A percentile compares a stretch with the other conserved stretches of the same genome.
These are phyloP conservation scores for Lampris incognitus DNA, from an alignment of 2,113 vertebrate species.

Conservation along the genomic window DNA sequence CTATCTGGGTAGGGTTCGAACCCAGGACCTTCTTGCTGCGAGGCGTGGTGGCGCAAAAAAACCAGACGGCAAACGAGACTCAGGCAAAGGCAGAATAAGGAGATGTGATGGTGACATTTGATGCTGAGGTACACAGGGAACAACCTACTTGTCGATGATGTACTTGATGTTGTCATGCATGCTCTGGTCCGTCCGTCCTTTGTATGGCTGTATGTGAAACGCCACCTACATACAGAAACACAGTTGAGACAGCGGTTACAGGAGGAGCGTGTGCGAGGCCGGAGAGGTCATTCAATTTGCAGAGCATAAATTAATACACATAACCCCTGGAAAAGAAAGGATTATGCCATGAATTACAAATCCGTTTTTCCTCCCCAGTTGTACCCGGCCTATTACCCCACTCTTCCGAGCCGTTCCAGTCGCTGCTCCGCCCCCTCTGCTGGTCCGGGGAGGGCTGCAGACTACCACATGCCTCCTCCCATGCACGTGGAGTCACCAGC, in stretches of 20 bases:
- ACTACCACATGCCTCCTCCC: no score
- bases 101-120: background rate
- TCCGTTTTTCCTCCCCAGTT: no score
- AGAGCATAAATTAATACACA: background rate
- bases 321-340: constrained; percentile 11
- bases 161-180: constrained; percentile 91
- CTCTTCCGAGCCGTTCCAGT: no score
- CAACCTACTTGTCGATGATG: constrained; percentile 89
- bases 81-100: background rate
- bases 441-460: no score
- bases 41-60: no score
- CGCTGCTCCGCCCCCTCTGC: no score
- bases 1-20: no score
- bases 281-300: background rate
- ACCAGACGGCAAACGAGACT: no score
- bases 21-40: no score
- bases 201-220: constrained; percentile 92
- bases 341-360: constrained; percentile 11
- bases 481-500: no score
- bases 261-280: background rate
- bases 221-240: constrained; percentile 86
- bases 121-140: background rate
- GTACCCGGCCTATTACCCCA: no score
- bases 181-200: constrained; percentile 88
- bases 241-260: background rate